Conservation (phyloP, 2,113 vertebrate genomes). For the Sebastes schlegelii region DNA sequence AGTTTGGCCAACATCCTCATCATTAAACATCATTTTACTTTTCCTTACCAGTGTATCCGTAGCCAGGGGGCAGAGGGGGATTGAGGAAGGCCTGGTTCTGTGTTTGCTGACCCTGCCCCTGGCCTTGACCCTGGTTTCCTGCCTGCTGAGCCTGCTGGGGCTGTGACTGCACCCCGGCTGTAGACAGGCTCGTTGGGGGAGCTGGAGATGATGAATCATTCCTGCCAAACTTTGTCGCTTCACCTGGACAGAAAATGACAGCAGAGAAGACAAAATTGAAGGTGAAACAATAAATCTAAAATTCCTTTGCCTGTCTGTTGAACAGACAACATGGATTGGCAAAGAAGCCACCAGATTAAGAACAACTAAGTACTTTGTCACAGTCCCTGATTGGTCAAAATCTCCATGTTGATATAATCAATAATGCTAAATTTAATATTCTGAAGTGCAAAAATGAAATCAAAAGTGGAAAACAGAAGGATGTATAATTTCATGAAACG, state of each 20-base stretch:
- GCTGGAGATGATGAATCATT: constrained; percentile 95
- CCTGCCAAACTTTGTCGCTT: constrained; percentile 94
- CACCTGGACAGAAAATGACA: constrained; percentile 83
- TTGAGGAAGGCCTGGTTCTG: constrained; percentile 96
- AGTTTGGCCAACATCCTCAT: not conserved
- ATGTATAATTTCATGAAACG: not conserved
- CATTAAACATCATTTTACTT: not conserved
- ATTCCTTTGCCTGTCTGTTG: not conserved
- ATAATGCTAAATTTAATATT: not conserved
- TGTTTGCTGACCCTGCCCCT: constrained; percentile 89
- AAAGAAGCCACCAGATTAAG: not conserved
- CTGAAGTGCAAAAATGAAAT: not conserved
- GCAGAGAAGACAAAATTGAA: not conserved
- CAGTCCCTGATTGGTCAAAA: not conserved
- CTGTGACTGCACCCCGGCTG: constrained; percentile 90
- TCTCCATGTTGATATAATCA: not conserved
- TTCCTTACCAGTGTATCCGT: constrained; percentile 91
- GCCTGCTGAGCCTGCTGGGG: constrained; percentile 81
- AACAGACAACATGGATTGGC: not conserved
- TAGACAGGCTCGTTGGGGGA: constrained; percentile 89
- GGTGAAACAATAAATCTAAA: not conserved
- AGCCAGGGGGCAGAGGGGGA: constrained; percentile 91
- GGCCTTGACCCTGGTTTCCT: constrained; percentile 78
- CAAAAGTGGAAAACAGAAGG: not conserved
- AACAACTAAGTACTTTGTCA: not conserved